Evolutionary conservation across 1,140 invertebrate species (phyloP), one percentile per base, ranked within the genome.

Genomic region (Temnothorax nylanderi): DNA sequence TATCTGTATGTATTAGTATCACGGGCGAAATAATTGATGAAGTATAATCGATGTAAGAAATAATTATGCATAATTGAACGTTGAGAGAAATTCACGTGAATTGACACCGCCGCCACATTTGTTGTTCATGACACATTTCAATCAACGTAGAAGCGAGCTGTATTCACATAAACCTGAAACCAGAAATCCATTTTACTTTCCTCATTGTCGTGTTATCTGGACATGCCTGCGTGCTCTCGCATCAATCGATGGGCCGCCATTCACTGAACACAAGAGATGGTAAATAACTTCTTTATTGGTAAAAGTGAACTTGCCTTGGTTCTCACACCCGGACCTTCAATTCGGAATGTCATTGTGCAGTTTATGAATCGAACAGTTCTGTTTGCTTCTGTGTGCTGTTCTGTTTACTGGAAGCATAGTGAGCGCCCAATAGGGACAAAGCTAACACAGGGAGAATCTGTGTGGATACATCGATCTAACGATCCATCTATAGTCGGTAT

Each of bases 361-460:
- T 80, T 78, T 80, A 80, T 80, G 77, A 69, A 80, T 80, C 62
- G 77, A 26, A 67, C 62, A 67, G 56, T 77, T 77, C 56, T 77
- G 74, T 77, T 77, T 62, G 74, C 74, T 32, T 75, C 72, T 58
- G 51, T 58, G n/a, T 75, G 72, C 44, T 37, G 60, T 21, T 78
- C 76, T 78, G 32, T 78, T 67, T 80, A 60, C 56, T 21, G 32
- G 5, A 69, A 47, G 34, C 62, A n/a, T n/a, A 26, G 7, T 26
- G 47, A 67, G 32, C 47, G 47, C 32, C 62, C 62, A 41, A 69
- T 67, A 51, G n/a, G 62, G 47, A 80, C 77, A 80, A 80, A 80
- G 44, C 77, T 80, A 80, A 80, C 77, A 54, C 18, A 37, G 76
- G 41, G 76, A 51, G 60, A 37, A 78, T 51, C 77, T 21, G 32